These are phyloP conservation scores for Laticauda laticaudata DNA, from an alignment of 2,113 vertebrate genomes.

Conservation along the genomic window DNA sequence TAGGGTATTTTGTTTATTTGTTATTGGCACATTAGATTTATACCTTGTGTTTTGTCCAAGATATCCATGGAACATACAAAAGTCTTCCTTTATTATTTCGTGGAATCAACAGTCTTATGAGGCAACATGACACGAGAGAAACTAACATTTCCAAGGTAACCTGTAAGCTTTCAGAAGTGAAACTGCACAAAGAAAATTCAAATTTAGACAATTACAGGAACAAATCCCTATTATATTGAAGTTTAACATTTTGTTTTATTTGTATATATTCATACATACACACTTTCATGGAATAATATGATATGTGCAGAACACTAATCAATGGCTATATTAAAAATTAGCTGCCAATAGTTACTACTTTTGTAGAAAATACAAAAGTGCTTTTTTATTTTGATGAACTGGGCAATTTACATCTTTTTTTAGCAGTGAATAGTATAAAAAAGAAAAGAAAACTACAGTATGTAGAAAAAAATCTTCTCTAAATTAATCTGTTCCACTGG, in stretches of 20 bases:
- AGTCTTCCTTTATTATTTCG: neutral
- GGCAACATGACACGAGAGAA: neutral
- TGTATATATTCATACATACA: neutral
- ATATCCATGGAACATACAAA: neutral
- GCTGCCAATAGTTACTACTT: neutral
- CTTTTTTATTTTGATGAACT: neutral
- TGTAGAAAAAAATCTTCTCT: neutral
- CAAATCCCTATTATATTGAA: neutral
- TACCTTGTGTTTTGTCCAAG: neutral
- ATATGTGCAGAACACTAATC: neutral
- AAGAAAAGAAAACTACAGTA: neutral
- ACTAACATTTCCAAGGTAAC: neutral
- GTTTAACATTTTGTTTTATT: neutral
- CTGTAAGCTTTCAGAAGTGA: neutral
- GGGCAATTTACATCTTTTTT: neutral
- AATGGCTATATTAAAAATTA: neutral
- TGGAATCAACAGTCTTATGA: neutral
- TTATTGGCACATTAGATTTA: neutral
- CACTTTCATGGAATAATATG: neutral
- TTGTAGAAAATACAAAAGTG: neutral
- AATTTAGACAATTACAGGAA: neutral
- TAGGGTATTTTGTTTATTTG: neutral
- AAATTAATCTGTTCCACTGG: neutral
- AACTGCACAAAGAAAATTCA: neutral
- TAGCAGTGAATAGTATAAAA: neutral